Percentiles rank a stretch among this genome's conserved stretches.
These are phyloP conservation scores for Pelmatolapia mariae DNA, from an alignment of 2,113 vertebrate genomes.

Conservation along the genomic window DNA sequence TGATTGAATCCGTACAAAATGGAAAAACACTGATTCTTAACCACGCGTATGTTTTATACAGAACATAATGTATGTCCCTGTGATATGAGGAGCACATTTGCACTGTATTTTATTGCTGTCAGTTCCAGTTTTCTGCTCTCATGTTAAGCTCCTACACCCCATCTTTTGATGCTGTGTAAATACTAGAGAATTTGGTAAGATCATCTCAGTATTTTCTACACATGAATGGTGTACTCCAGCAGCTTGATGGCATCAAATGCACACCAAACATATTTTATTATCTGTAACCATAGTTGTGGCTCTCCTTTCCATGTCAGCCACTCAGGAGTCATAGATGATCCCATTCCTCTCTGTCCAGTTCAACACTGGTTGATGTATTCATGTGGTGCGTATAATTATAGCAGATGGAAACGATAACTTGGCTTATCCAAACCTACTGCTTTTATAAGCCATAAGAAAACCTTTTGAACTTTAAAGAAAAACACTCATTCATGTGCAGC, in stretches of 20 bases:
- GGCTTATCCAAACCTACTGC: neutral
- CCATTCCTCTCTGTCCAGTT: neutral
- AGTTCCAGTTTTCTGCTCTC: neutral
- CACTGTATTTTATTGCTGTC: neutral
- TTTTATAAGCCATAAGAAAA: constrained; percentile 43
- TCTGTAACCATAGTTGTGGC: neutral
- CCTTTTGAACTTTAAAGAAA: neutral
- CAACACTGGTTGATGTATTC: neutral
- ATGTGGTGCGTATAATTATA: neutral
- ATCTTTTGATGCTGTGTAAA: neutral
- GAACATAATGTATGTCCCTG: neutral
- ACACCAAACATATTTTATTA: neutral
- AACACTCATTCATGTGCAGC: neutral
- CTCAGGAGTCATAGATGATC: constrained; percentile 35
- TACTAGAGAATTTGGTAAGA: neutral
- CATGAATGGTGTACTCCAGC: neutral
- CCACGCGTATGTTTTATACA: neutral
- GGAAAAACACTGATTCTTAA: neutral
- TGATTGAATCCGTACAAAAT: neutral
- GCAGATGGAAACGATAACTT: neutral
- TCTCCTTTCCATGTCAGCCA: neutral
- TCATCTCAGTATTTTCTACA: neutral
- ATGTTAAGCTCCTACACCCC: neutral
- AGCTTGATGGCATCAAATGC: neutral
- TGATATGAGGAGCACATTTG: neutral